Percentiles rank a stretch among this genome's conserved stretches.
Conservation (phyloP, 2,113 vertebrate species). For the Mesocricetus auratus region DNA sequence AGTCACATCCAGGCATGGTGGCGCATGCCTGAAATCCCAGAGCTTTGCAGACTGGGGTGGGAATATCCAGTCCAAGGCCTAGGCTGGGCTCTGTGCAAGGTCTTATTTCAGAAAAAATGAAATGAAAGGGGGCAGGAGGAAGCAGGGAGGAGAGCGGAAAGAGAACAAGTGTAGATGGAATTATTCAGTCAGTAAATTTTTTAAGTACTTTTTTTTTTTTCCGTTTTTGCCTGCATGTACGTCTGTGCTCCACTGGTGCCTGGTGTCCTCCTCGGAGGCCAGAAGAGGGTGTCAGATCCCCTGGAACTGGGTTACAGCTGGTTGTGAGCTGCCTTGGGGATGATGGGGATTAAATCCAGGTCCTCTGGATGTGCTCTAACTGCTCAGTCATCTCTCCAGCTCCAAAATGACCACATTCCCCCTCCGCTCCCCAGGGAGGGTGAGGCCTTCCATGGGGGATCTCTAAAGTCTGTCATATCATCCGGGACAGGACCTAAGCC, state of each 20-base stretch:
- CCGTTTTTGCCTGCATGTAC: neutral
- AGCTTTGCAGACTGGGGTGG: too few relatives aligned
- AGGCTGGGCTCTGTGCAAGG: neutral
- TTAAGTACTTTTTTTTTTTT: neutral
- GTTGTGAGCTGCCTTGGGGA: neutral
- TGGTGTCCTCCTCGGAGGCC: neutral
- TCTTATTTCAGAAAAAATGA: neutral
- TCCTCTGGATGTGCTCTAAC: neutral
- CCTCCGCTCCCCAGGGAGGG: too few relatives aligned
- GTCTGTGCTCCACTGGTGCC: neutral
- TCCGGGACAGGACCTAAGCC: too few relatives aligned
- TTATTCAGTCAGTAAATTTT: neutral
- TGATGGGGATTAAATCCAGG: neutral
- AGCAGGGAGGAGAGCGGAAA: neutral
- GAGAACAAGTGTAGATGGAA: neutral
- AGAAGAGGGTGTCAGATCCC: neutral
- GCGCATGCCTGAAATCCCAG: neutral
- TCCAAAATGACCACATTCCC: neutral
- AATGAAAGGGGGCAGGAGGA: neutral
- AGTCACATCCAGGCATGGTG: neutral
- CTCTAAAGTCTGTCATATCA: too few relatives aligned
- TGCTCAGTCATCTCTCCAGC: neutral
- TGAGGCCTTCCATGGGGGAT: too few relatives aligned
- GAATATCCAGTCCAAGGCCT: neutral
- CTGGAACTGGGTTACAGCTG: neutral